Evolutionary conservation across 2,113 vertebrate species (phyloP).

Genomic region (Gnathonemus echidnorhynchus): DNA sequence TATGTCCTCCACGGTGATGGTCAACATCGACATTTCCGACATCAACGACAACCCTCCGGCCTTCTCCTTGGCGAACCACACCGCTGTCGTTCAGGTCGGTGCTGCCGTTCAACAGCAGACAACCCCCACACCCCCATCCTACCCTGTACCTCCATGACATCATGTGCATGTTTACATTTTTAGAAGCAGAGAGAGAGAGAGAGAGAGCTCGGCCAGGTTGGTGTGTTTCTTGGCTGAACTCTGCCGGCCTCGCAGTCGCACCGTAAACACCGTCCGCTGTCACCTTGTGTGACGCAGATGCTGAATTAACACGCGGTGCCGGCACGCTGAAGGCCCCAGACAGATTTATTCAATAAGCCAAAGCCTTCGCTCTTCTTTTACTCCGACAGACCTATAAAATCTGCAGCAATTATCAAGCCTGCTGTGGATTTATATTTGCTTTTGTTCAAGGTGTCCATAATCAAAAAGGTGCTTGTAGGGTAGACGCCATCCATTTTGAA

Average conservation of each 20-base stretch:
- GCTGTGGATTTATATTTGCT: background rate
- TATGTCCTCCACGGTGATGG: slow-evolving; percentile 79
- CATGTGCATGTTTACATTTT: background rate
- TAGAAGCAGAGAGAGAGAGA: background rate
- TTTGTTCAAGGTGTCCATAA: background rate
- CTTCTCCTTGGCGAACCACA: slow-evolving; percentile 85
- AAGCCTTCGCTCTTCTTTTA: background rate
- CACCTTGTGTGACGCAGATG: background rate
- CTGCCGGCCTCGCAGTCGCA: background rate
- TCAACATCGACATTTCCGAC: slow-evolving; percentile 90
- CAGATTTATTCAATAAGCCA: background rate
- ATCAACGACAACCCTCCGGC: slow-evolving; percentile 89
- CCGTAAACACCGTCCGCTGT: background rate
- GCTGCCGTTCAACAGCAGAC: background rate
- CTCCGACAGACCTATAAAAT: background rate
- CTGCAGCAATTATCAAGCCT: background rate
- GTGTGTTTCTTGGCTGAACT: background rate
- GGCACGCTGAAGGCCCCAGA: background rate
- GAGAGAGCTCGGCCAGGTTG: background rate
- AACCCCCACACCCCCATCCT: background rate
- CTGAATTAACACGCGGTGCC: background rate
- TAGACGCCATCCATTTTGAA: background rate
- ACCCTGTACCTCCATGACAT: background rate
- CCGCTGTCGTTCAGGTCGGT: slow-evolving; percentile 86
- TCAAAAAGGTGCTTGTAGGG: background rate